phyloP scores from a whole-genome alignment of 2,113 vertebrate genomes.

The Peromyscus maniculatus region DNA sequence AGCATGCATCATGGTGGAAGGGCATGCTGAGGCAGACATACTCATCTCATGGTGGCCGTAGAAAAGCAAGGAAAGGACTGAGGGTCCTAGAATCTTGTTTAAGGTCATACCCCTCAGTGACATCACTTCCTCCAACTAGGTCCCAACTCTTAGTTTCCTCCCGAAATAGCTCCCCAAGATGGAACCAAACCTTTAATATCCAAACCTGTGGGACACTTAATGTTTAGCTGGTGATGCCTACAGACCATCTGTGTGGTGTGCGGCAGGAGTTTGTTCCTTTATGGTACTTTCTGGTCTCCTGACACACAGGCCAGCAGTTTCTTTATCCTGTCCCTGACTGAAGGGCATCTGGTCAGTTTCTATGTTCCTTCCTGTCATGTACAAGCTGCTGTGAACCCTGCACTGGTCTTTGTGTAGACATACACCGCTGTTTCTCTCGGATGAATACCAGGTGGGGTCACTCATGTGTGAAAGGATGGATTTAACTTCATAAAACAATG shows the following conservation, averaged over 20 bases:
- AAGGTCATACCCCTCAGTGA: not conserved
- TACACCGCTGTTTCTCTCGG: not conserved
- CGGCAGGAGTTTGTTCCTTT: rapidly evolving
- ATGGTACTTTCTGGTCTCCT: not conserved
- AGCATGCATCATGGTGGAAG: not conserved
- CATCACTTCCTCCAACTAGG: not conserved
- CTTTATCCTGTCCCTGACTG: not conserved
- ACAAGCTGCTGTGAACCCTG: no score
- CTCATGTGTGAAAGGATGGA: rapidly evolving
- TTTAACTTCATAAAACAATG: not conserved
- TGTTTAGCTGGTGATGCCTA: not conserved
- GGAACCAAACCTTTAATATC: not conserved
- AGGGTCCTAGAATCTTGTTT: not conserved
- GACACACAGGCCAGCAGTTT: no score
- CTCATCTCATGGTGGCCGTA: not conserved
- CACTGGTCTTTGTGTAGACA: not conserved
- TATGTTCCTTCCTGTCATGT: not conserved
- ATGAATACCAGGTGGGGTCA: not conserved
- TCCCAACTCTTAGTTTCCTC: not conserved
- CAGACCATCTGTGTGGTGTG: not conserved
- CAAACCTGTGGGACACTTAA: not conserved
- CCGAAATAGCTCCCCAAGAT: not conserved
- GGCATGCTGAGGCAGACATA: no score
- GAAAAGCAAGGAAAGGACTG: not conserved
- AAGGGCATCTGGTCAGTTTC: not conserved